These are phyloP conservation scores for Sisyra nigra DNA, from an alignment of 2,888 invertebrate genomes.

Conservation along the genomic window DNA sequence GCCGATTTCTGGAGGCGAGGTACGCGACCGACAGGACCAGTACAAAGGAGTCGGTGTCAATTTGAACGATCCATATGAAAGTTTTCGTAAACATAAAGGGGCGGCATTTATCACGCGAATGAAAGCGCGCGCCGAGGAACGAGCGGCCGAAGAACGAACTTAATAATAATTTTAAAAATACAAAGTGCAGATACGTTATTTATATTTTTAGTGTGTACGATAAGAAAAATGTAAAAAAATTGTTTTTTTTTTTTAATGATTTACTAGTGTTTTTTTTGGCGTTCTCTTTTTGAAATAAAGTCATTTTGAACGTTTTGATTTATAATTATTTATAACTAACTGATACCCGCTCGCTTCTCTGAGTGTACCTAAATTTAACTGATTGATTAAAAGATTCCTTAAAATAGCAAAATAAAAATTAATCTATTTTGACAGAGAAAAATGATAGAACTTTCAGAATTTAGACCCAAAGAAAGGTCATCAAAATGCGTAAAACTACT, in stretches of 20 bases:
- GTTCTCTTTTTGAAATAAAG: slow-evolving; percentile 6
- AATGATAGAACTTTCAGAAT: too few relatives aligned
- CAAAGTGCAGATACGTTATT: not conserved
- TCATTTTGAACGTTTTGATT: not conserved
- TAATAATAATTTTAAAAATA: not conserved
- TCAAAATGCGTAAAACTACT: too few relatives aligned
- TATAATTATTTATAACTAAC: too few relatives aligned
- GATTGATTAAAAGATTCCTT: too few relatives aligned
- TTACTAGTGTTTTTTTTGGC: slow-evolving; percentile 9
- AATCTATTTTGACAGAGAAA: too few relatives aligned
- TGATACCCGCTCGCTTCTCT: too few relatives aligned
- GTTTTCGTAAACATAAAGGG: slow-evolving; percentile 91
- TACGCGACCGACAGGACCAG: slow-evolving; percentile 79
- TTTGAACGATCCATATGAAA: slow-evolving; percentile 90
- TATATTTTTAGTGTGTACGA: too few relatives aligned
- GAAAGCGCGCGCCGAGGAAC: slow-evolving; percentile 76
- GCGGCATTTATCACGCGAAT: slow-evolving; percentile 88
- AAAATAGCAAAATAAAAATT: too few relatives aligned
- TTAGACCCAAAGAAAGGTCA: too few relatives aligned
- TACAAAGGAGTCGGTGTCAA: slow-evolving; percentile 91
- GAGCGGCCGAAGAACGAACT: slow-evolving; percentile 20
- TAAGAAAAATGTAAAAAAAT: slow-evolving; percentile 7
- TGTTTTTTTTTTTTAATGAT: slow-evolving; percentile 10
- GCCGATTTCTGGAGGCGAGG: slow-evolving; percentile 83
- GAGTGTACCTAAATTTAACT: too few relatives aligned